Percentiles rank a stretch among this genome's conserved stretches.
Conservation (phyloP, 2,113 vertebrate genomes). For the Copsychus sechellarum region DNA sequence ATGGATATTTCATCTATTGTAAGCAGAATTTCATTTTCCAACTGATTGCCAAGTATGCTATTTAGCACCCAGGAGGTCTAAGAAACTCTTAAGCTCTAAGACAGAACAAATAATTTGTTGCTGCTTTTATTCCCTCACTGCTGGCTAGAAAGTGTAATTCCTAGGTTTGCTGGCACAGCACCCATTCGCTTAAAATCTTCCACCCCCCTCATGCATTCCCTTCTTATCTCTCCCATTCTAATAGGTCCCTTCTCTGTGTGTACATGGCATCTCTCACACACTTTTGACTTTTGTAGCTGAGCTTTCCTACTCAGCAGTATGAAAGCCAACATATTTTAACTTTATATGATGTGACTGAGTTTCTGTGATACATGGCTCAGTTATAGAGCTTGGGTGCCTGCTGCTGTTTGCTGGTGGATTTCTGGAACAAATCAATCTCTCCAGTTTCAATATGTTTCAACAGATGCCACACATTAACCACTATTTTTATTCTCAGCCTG, state of each 20-base stretch:
- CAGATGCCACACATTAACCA: slow-evolving; percentile 57
- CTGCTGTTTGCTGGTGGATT: slow-evolving; percentile 41
- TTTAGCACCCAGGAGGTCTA: slow-evolving; percentile 8
- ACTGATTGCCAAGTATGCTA: neutral
- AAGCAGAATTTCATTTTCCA: slow-evolving; percentile 29
- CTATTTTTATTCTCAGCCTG: slow-evolving; percentile 50
- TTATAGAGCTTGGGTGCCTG: neutral
- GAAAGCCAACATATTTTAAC: neutral
- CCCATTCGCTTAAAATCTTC: slow-evolving; percentile 11
- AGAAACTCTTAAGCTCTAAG: slow-evolving; percentile 11
- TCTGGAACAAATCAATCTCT: slow-evolving; percentile 51
- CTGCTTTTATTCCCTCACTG: neutral
- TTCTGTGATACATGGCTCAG: neutral
- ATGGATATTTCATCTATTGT: slow-evolving; percentile 21
- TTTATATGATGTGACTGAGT: neutral
- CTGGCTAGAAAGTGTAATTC: neutral
- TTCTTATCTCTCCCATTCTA: neutral
- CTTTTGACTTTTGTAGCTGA: neutral
- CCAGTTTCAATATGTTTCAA: slow-evolving; percentile 43
- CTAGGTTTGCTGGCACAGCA: neutral
- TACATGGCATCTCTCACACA: neutral
- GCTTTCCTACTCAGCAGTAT: neutral
- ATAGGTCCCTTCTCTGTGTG: neutral
- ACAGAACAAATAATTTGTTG: slow-evolving; percentile 8
- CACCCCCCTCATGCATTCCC: neutral